Base-by-base conservation (phyloP, 2,113 vertebrate species). In the Caranx ignobilis region DNA sequence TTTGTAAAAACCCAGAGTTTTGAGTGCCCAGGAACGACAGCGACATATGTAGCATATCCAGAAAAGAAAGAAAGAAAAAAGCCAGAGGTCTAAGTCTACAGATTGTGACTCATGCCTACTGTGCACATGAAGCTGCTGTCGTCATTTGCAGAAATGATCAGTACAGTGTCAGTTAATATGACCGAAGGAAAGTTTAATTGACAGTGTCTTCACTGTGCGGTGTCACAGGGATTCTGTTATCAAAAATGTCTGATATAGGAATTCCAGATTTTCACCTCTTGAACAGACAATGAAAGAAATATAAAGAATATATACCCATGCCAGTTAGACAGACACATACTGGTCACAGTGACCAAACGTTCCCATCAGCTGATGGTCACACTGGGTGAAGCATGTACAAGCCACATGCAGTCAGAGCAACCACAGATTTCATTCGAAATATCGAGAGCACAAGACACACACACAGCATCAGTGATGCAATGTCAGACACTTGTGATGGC, bases 341-440 rank as follows among this genome's bases (percentile, higher is more conserved):
- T 41, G 39, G 59, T 69, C 63, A 68, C 6, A 41, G 32, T 71
- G 48, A 47, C 32, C 21, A 62, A 16, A n/a, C 3, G 8, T 32
- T 71, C 2, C 12, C 19, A 41, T 65, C 54, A 74, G 68, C 62
- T 74, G 73, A 12, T 19, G 4, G 55, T 81, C 54, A 71, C 2
- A 34, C 13, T 26, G n/a, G 69, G 34, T 10, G 2, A 48, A 31
- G 19, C 61, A 63, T 52, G 55, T 15, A 9, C 41, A 21, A 45
- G 54, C 21, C 62, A 52, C 26, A 6, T 52, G 60, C 50, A 59
- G 54, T 35, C 72, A n/a, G 34, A 21, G 11, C 0, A 21, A n/a
- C 63, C 11, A 0, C 4, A 3, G 2, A 26, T 26, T 26, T 26
- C 2, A 48, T 26, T 64, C 6, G 6, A 26, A 19, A 32, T 35